phyloP scores from a whole-genome alignment of 1,140 invertebrate species.

The Macrotrachela quadricornifera region DNA sequence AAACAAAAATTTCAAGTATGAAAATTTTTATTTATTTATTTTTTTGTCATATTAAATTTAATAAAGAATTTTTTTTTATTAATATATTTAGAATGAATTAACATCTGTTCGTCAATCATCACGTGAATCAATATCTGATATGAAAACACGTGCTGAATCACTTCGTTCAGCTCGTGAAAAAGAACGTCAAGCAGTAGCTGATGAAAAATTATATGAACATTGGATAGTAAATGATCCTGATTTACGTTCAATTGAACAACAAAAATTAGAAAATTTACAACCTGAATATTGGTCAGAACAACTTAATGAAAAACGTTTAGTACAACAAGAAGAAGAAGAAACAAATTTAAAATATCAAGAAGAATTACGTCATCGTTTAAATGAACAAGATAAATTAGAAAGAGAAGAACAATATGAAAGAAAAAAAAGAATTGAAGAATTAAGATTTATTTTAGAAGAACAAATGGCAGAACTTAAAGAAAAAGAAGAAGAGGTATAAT shows the following conservation, averaged over 20 bases:
- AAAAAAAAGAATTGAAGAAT: neutral
- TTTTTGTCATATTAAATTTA: too few relatives aligned
- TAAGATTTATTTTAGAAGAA: constrained; percentile 18
- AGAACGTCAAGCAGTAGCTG: constrained; percentile 22
- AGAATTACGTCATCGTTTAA: constrained; percentile 10
- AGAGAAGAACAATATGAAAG: too few relatives aligned
- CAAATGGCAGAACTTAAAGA: constrained; percentile 23
- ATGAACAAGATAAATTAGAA: too few relatives aligned
- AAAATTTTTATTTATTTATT: too few relatives aligned
- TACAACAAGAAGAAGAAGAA: constrained; percentile 11
- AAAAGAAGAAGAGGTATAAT: constrained; percentile 20
- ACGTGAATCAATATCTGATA: neutral
- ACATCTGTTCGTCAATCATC: too few relatives aligned
- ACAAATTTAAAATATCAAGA: constrained; percentile 15
- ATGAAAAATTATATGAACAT: constrained; percentile 26
- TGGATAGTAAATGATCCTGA: constrained; percentile 26
- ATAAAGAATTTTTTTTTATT: too few relatives aligned
- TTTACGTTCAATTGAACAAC: constrained; percentile 21
- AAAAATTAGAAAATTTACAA: constrained; percentile 19
- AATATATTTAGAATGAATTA: too few relatives aligned
- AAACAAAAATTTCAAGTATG: too few relatives aligned
- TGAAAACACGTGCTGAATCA: constrained; percentile 19
- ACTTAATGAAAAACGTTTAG: constrained; percentile 13
- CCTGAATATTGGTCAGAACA: constrained; percentile 21
- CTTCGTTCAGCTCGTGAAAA: constrained; percentile 26